A percentile compares a stretch with the other conserved stretches of the same genome.
Evolutionary conservation across 2,888 invertebrate genomes (phyloP).

Genomic region (Cremastobaeus sp.): DNA sequence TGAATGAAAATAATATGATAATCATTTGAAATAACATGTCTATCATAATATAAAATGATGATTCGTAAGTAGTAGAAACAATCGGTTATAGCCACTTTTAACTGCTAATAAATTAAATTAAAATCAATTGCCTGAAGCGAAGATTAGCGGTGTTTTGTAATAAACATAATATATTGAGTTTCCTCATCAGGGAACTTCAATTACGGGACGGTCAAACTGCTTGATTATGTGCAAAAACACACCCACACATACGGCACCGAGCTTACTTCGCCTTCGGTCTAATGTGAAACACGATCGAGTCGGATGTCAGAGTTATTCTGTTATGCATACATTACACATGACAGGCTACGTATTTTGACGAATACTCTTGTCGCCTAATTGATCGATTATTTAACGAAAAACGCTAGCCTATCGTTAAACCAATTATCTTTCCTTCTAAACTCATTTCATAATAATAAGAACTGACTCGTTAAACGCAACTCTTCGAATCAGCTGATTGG

Average conservation of each 20-base stretch:
- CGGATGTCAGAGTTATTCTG: constrained; percentile 5
- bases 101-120: constrained; percentile 6
- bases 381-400: background rate
- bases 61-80: too few relatives aligned
- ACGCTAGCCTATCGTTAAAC: background rate
- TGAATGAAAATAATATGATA: too few relatives aligned
- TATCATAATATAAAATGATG: too few relatives aligned
- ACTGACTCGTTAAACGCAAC: constrained; percentile 4
- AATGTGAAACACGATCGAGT: constrained; percentile 9
- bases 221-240: constrained; percentile 48
- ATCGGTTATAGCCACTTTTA: too few relatives aligned
- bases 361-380: background rate
- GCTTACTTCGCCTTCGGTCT: background rate
- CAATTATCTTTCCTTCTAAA: constrained; percentile 2
- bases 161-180: constrained; percentile 38
- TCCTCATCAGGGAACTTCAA: constrained; percentile 54
- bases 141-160: constrained; percentile 30
- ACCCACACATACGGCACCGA: constrained; percentile 23
- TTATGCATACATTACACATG: too few relatives aligned
- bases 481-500: constrained; percentile 12
- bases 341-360: too few relatives aligned
- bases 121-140: constrained; percentile 38
- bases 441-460: constrained; percentile 17
- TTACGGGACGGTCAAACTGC: constrained; percentile 29
- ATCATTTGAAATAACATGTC: too few relatives aligned